phyloP scores from a whole-genome alignment of 2,797 vertebrate genomes.

The Danio albolineatus region DNA sequence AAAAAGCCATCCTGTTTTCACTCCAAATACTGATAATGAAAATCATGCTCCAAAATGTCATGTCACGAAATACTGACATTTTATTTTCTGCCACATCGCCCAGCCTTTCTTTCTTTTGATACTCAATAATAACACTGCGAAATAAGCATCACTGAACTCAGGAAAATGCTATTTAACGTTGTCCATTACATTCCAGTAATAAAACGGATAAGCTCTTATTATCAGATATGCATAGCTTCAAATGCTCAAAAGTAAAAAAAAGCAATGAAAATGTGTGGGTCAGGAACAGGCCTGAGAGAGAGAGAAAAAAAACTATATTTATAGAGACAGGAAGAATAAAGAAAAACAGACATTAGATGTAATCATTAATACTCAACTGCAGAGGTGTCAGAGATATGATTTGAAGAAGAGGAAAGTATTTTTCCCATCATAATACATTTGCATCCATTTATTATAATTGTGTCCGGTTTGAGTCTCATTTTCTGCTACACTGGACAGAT shows the following conservation, averaged over 20 bases:
- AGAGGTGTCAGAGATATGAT: conserved; percentile 5
- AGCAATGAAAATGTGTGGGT: background rate
- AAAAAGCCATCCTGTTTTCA: no score
- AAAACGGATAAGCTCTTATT: conserved; percentile 11
- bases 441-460: conserved; percentile 42
- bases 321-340: conserved; percentile 8
- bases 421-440: background rate
- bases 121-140: conserved; percentile 12
- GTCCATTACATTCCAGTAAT: background rate
- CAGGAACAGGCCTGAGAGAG: background rate
- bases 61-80: no score
- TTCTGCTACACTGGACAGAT: conserved; percentile 16
- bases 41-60: no score
- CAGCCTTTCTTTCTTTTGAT: no score
- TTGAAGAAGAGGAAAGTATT: background rate
- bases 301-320: background rate
- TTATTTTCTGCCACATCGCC: no score
- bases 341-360: conserved; percentile 23
- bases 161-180: conserved; percentile 32
- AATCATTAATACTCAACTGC: conserved; percentile 20
- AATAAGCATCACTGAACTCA: conserved; percentile 40
- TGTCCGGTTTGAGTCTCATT: background rate
- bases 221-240: conserved; percentile 11
- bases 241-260: background rate
- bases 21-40: no score